Evolutionary conservation across 2,888 invertebrate genomes (phyloP), one percentile per base, ranked within the genome.

Genomic region (Neria commutata): DNA sequence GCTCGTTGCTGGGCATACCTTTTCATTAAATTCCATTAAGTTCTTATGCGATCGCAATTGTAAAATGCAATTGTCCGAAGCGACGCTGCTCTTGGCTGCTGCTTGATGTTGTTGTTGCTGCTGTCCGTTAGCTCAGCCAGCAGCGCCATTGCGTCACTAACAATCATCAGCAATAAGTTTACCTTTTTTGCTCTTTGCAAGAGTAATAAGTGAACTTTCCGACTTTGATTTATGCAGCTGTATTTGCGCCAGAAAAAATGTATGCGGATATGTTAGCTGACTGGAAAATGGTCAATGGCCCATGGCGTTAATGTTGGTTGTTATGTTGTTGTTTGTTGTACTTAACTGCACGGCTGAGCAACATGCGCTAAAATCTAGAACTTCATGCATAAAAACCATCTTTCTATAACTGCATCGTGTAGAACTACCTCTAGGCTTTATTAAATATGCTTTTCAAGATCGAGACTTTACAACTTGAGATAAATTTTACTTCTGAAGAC

Each of bases 11-110:
- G n/a, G n/a, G 72, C 67, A 71, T 71, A 73, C 67, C 74, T 64
- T 74, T 74, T 74, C 71, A 74, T 74, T 73, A 70, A 70, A 70
- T 69, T 72, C 67, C 72, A 73, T 73, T 74, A 73, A 74, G 71
- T 73, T 73, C 74, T 73, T 69, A 70, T 72, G 74, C 71, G 72
- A 70, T 72, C 65, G 63, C 72, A 73, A 71, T 69, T 40, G 64
- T 48, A 55, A 50, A 62, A 50, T 34, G n/a, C 23, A 33, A 34
- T 29, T 42, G 42, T 37, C 11, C 11, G 47, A 47, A 47, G 21
- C 29, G 48, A n/a, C 14, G n/a, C n/a, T n/a, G n/a, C n/a, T n/a
- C n/a, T n/a, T n/a, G n/a, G n/a, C n/a, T n/a, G n/a, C n/a, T n/a
- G n/a, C n/a, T n/a, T n/a, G n/a, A 14, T 16, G 16, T 19, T 53